A percentile compares a stretch with the other conserved stretches of the same genome.
phyloP scores from a whole-genome alignment of 2,797 vertebrate genomes.

The Anguilla anguilla region DNA sequence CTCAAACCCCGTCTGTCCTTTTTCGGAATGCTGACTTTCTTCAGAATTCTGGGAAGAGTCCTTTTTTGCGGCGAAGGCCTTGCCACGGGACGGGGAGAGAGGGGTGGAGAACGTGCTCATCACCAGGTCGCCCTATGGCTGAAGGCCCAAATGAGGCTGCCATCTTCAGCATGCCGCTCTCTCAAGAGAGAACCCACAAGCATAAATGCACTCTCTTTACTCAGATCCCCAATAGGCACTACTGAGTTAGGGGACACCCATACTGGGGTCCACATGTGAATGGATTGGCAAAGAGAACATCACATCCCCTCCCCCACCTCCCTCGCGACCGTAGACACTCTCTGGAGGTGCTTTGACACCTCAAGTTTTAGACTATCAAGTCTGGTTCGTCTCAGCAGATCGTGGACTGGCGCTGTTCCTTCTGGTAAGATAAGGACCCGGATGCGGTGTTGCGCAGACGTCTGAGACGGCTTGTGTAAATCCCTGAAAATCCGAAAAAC shows the following conservation, averaged over 20 bases:
- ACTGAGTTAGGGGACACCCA: background rate
- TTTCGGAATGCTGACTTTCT: background rate
- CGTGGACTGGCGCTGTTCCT: background rate
- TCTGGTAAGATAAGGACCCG: background rate
- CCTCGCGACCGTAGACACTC: no score
- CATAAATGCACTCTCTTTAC: background rate
- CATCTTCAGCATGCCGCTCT: conserved; percentile 13
- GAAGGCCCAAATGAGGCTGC: background rate
- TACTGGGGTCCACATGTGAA: background rate
- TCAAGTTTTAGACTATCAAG: background rate
- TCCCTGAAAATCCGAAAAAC: background rate
- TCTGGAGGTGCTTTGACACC: background rate
- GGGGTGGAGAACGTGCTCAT: conserved; percentile 24
- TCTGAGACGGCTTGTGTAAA: background rate
- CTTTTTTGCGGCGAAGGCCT: conserved; percentile 1
- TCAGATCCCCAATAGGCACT: no score
- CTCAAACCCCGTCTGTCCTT: background rate
- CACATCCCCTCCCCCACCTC: background rate
- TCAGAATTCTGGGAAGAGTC: background rate
- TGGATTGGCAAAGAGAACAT: no score
- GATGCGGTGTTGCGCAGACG: background rate
- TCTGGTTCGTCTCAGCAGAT: background rate
- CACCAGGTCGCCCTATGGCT: conserved; percentile 39
- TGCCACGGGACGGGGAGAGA: background rate
- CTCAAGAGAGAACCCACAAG: background rate